Evolutionary conservation across 2,797 vertebrate species (phyloP).

Genomic region (Pseudochromis fuscus): DNA sequence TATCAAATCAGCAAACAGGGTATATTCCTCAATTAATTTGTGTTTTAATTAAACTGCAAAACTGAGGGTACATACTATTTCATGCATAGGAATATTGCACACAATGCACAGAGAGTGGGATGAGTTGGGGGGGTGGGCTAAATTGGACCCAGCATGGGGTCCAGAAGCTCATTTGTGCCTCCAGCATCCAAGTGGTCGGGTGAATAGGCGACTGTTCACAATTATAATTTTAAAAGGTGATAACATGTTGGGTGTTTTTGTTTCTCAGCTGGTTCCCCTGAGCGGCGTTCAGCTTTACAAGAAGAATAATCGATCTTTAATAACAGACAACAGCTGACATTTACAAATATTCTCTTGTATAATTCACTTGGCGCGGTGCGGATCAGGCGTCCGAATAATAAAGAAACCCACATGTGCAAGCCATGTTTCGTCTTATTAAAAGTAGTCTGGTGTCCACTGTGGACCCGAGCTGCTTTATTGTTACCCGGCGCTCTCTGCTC

Average conservation of each 20-base stretch:
- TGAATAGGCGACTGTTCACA: constrained; percentile 4
- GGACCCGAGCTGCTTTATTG: constrained; percentile 30
- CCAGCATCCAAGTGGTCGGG: not conserved
- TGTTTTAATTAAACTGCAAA: constrained; percentile 21
- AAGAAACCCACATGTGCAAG: not conserved
- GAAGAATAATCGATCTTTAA: not conserved
- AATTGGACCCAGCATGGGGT: not conserved
- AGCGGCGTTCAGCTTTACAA: not conserved
- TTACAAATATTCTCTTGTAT: not conserved
- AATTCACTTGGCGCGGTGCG: not conserved
- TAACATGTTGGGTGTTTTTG: not conserved
- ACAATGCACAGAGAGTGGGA: not conserved
- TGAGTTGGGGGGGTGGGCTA: not conserved
- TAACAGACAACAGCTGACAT: not conserved
- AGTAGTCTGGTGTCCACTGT: constrained; percentile 39
- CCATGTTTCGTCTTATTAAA: constrained; percentile 41
- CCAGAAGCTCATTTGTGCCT: constrained; percentile 20
- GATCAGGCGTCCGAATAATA: not conserved
- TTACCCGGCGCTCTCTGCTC: constrained; percentile 32
- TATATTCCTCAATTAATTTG: not conserved
- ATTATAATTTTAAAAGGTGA: not conserved
- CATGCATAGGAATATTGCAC: not conserved
- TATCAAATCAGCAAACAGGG: not conserved
- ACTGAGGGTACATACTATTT: not conserved
- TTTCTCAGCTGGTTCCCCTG: not conserved